Conservation (phyloP, 2,113 vertebrate genomes). For the Pterophyllum scalare region DNA sequence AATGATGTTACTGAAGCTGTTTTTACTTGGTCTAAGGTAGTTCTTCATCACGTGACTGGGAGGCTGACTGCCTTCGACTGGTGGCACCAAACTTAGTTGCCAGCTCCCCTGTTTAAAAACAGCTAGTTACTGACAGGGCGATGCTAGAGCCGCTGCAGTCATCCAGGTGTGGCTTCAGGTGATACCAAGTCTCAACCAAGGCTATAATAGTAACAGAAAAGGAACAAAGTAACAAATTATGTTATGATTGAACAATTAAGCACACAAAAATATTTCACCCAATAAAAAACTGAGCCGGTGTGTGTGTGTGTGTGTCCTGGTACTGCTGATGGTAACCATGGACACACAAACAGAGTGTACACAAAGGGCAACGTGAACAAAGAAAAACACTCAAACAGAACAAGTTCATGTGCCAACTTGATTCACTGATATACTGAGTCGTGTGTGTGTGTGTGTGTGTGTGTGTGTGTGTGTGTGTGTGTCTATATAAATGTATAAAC, state of each 20-base stretch:
- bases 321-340: conserved; percentile 24
- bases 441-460: conserved; percentile 21
- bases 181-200: no score
- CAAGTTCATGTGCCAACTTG: conserved; percentile 10
- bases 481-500: no score
- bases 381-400: conserved; percentile 19
- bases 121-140: not conserved
- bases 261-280: no score
- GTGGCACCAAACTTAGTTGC: no score
- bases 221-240: no score
- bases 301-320: not conserved
- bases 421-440: conserved; percentile 21
- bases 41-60: not conserved
- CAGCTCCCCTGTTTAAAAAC: no score
- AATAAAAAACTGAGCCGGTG: not conserved
- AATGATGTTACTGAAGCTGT: not conserved
- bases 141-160: not conserved
- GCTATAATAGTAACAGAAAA: no score
- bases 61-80: no score
- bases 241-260: no score
- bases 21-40: not conserved
- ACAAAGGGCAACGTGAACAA: conserved; percentile 16
- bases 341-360: conserved; percentile 32
- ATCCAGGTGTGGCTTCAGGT: not conserved
- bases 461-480: conserved; percentile 5